phyloP scores from a whole-genome alignment of 2,797 vertebrate species.

The Eospalax fontanierii region DNA sequence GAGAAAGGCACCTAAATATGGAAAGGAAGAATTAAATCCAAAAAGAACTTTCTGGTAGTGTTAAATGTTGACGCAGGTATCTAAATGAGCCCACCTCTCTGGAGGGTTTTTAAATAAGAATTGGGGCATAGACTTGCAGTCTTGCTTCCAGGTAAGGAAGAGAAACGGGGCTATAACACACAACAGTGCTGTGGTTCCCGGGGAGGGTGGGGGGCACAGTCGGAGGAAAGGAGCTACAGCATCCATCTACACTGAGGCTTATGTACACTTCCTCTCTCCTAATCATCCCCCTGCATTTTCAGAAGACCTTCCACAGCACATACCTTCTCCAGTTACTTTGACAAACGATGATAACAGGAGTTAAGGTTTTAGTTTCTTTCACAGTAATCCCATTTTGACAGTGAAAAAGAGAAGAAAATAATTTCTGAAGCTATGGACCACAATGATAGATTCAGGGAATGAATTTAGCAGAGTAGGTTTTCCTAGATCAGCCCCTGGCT shows the following conservation, averaged over 20 bases:
- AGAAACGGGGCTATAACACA: too few species aligned
- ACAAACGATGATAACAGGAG: slow-evolving; percentile 63
- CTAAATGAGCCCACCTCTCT: slow-evolving; percentile 43
- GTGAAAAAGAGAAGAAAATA: slow-evolving; percentile 64
- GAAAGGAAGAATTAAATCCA: slow-evolving; percentile 23
- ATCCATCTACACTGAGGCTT: slow-evolving; percentile 76
- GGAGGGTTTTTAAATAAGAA: slow-evolving; percentile 74
- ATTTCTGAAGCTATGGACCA: slow-evolving; percentile 26
- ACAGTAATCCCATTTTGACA: slow-evolving; percentile 74
- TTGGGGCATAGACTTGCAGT: slow-evolving; percentile 40
- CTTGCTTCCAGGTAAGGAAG: slow-evolving; percentile 57
- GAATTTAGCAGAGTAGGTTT: slow-evolving; percentile 48
- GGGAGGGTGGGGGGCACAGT: background rate
- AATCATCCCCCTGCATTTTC: slow-evolving; percentile 66
- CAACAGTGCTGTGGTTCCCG: too few species aligned
- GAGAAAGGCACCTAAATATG: slow-evolving; percentile 4
- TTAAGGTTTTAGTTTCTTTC: slow-evolving; percentile 67
- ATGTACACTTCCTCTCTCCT: slow-evolving; percentile 22
- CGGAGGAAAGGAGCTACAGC: background rate
- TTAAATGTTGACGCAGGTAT: slow-evolving; percentile 35
- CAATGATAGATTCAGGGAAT: slow-evolving; percentile 43
- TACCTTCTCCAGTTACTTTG: slow-evolving; percentile 70
- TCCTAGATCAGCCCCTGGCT: background rate
- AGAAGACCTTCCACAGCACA: slow-evolving; percentile 70
- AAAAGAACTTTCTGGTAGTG: slow-evolving; percentile 24